These are phyloP conservation scores for Rhopalosiphum maidis DNA, from an alignment of 1,140 invertebrate species.

Conservation along the genomic window DNA sequence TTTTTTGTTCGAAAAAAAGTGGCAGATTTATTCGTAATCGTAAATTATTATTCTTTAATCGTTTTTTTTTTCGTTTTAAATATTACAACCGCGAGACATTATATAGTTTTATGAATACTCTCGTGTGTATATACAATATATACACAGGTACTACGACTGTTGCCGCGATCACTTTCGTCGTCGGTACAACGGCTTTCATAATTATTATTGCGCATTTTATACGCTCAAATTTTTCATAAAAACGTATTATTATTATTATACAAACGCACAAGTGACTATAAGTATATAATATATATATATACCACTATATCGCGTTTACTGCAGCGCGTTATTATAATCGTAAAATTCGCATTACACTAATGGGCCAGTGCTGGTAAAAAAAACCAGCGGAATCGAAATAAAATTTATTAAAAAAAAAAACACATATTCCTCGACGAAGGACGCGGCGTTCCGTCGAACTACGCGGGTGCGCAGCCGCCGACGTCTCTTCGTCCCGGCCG, in stretches of 20 bases:
- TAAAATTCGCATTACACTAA: not conserved
- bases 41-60: slow-evolving; percentile 6
- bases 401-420: not conserved
- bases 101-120: slow-evolving; percentile 8
- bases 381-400: not conserved
- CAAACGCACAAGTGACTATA: not conserved
- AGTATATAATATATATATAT: not conserved
- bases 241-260: not conserved
- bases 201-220: slow-evolving; percentile 7
- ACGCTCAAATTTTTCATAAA: not conserved
- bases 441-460: not conserved
- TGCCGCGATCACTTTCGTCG: slow-evolving; percentile 10
- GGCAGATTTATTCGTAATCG: slow-evolving; percentile 9
- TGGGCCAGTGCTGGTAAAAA: not conserved
- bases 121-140: not conserved
- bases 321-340: not conserved
- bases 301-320: not conserved
- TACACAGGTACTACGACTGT: not conserved
- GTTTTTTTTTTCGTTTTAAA: not conserved
- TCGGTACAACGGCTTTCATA: not conserved
- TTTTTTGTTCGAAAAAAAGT: not conserved
- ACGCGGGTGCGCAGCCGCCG: not conserved
- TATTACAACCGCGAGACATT: not conserved
- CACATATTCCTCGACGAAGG: not conserved
- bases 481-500: not conserved